Percentiles rank a stretch among this genome's conserved stretches.
Conservation (phyloP, 2,888 invertebrate species). For the Drosophila trichaetosa region DNA sequence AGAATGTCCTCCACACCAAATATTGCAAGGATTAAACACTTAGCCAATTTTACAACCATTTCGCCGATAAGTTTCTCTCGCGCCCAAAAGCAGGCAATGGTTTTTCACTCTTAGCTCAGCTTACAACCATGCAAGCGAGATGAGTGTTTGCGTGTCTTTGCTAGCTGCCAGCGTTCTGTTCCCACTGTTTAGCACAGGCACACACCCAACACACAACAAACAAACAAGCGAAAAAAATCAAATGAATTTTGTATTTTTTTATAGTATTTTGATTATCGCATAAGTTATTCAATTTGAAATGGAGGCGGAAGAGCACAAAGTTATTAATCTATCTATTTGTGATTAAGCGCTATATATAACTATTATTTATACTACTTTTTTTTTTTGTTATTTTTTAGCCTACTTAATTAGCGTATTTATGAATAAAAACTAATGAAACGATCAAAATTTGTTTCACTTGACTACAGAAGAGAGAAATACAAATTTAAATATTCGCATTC, state of each 20-base stretch:
- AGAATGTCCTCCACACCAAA: conserved; percentile 80
- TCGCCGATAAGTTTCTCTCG: conserved; percentile 21
- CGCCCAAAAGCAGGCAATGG: conserved; percentile 34
- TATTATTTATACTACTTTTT: conserved; percentile 35
- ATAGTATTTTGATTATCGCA: conserved; percentile 59
- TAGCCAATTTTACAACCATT: conserved; percentile 1
- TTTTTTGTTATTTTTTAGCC: conserved; percentile 13
- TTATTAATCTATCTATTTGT: neutral
- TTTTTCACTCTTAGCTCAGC: conserved; percentile 9
- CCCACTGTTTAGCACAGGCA: conserved; percentile 33
- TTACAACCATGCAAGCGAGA: neutral
- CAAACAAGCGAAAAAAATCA: conserved; percentile 4
- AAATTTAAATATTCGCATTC: neutral
- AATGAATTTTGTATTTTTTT: conserved; percentile 59
- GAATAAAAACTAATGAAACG: conserved; percentile 10
- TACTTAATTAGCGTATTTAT: conserved; percentile 28
- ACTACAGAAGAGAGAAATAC: neutral
- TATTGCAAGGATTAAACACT: conserved; percentile 72
- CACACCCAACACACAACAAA: conserved; percentile 8
- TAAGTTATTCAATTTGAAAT: conserved; percentile 36
- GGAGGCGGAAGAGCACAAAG: conserved; percentile 24
- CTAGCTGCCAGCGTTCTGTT: conserved; percentile 19
- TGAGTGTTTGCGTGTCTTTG: conserved; percentile 18
- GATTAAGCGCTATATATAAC: conserved; percentile 9
- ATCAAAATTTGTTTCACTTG: neutral